Base-by-base conservation (phyloP, 2,113 vertebrate species). In the Tyrannus savana region DNA sequence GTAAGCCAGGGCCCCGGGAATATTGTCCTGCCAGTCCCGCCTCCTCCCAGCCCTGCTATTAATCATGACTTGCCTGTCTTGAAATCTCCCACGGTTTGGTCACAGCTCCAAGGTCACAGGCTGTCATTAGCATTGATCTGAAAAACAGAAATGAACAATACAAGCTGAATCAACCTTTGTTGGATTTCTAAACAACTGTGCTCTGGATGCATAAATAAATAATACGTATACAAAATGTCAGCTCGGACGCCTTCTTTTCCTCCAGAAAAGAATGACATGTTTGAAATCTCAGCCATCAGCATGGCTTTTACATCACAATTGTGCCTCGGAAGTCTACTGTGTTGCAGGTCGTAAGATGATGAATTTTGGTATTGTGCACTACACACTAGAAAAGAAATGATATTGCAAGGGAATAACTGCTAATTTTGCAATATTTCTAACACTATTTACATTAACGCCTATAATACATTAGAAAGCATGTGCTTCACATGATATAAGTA, bases 31-130 rank as follows among this genome's bases (percentile, higher is more conserved):
- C 93, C 84, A 90, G 95, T 89, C 91, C 88, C 96, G 90, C 95
- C 97, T 96, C 90, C 93, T 97, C 84, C 59, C 91, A 97, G 93
- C 96, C 89, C 94, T 91, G 96, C 96, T 97, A 98, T 98, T 98
- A 98, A 98, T 98, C 98, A 98, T 97, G 77, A 97, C 98, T 98
- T 98, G 99, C 99, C 99, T 99, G 99, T 98, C 98, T 98, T n/a
- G 99, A 99, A 98, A 99, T 99, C 98, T 99, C 99, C 99, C 99
- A 99, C n/a, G 99, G 99, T 98, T 99, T 99, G 89, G 99, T 99
- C 97, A 99, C 99, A 84, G 99, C 99, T 97, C 99, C 99, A 93
- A 99, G 98, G 98, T 99, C 99, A 98, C 99, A 99, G 46, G 99
- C 99, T 94, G 99, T 99, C 99, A 99, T 99, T 98, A 99, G 98